Evolutionary conservation across 2,797 vertebrate species (phyloP).

Genomic region (Peromyscus aztecus): DNA sequence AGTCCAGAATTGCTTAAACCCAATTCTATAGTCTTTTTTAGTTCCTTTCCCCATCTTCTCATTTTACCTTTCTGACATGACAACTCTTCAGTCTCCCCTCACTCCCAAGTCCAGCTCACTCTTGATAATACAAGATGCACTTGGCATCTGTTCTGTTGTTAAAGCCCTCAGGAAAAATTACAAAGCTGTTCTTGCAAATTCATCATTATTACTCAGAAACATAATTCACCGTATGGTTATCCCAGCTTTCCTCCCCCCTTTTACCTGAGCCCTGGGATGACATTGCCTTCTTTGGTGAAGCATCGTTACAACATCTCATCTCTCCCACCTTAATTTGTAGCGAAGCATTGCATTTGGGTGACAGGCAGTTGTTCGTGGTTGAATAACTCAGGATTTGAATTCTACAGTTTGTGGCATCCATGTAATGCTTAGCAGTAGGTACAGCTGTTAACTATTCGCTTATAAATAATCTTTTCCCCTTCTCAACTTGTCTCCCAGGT

Average conservation of each 20-base stretch:
- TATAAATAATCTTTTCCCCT: conserved; percentile 92
- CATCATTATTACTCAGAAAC: conserved; percentile 87
- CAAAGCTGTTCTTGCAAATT: conserved; percentile 88
- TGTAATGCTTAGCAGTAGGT: conserved; percentile 93
- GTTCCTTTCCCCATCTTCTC: neutral
- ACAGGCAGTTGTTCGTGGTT: conserved; percentile 92
- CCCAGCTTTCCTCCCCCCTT: conserved; percentile 82
- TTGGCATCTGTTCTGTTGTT: conserved; percentile 88
- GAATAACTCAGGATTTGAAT: conserved; percentile 92
- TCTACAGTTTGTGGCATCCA: conserved; percentile 92
- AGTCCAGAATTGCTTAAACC: neutral
- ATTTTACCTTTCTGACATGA: conserved; percentile 26
- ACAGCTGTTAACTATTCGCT: conserved; percentile 93
- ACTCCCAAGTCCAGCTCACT: conserved; percentile 77
- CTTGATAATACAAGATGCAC: conserved; percentile 84
- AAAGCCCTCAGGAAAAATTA: conserved; percentile 88
- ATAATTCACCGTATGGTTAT: conserved; percentile 87
- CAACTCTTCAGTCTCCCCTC: neutral
- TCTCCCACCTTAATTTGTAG: conserved; percentile 90
- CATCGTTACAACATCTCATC: conserved; percentile 85
- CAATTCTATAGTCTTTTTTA: conserved; percentile 77
- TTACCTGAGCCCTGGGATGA: conserved; percentile 86
- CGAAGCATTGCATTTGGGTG: conserved; percentile 89
- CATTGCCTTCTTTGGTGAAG: conserved; percentile 86
- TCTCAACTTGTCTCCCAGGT: conserved; percentile 91